phyloP scores from a whole-genome alignment of 2,888 invertebrate species.

The Hemaris fuciformis region DNA sequence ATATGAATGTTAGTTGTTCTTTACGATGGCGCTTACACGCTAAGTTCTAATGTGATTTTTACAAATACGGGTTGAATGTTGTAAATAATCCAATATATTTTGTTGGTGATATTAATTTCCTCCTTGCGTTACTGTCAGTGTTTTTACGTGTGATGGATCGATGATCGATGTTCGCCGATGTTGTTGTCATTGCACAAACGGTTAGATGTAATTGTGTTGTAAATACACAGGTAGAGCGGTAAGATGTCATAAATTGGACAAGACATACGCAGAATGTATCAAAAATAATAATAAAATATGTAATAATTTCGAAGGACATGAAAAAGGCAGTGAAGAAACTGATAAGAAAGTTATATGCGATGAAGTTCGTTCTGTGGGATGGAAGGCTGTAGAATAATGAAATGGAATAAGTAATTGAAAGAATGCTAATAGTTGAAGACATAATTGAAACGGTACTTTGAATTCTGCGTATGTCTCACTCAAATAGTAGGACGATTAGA shows the following conservation, averaged over 20 bases:
- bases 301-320: too few relatives aligned
- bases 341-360: too few relatives aligned
- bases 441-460: not conserved
- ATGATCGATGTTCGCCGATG: slow-evolving; percentile 1
- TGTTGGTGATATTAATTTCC: not conserved
- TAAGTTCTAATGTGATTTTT: slow-evolving; percentile 13
- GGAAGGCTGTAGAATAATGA: not conserved
- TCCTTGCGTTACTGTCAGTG: not conserved
- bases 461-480: not conserved
- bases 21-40: slow-evolving; percentile 14
- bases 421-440: not conserved
- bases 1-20: slow-evolving; percentile 74
- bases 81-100: slow-evolving; percentile 9
- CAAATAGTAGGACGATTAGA: not conserved
- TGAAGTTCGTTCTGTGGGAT: not conserved
- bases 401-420: not conserved
- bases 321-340: not conserved
- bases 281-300: too few relatives aligned
- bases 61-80: slow-evolving; percentile 11
- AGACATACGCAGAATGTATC: not conserved
- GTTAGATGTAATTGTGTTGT: slow-evolving; percentile 7
- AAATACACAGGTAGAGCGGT: slow-evolving; percentile 1
- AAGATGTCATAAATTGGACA: not conserved
- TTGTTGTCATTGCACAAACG: slow-evolving; percentile 8
- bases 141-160: not conserved